A percentile compares a stretch with the other conserved stretches of the same genome.
These are phyloP conservation scores for Crepidodera aurea DNA, from an alignment of 2,888 invertebrate genomes.

Conservation along the genomic window DNA sequence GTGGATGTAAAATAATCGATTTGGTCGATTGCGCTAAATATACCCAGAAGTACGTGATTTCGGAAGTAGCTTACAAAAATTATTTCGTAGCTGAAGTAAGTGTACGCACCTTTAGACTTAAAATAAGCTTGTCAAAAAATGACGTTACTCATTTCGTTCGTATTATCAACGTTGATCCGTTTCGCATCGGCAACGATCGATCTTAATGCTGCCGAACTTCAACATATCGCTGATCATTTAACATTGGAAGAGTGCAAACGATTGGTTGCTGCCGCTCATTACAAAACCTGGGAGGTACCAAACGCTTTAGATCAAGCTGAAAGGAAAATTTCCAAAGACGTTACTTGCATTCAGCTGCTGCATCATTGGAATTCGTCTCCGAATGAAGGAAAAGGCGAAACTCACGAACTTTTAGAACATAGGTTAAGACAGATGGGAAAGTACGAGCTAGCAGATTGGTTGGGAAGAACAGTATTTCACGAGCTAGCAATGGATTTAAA, in stretches of 20 bases:
- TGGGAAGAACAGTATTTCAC: constrained; percentile 67
- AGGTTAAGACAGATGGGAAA: constrained; percentile 68
- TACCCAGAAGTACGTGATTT: constrained; percentile 40
- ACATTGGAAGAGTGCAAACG: constrained; percentile 66
- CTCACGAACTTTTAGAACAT: constrained; percentile 65
- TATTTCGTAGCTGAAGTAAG: constrained; percentile 28
- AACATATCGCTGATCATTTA: constrained; percentile 68
- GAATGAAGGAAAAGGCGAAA: constrained; percentile 66
- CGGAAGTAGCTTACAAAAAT: constrained; percentile 34
- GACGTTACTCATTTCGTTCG: neutral
- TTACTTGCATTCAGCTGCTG: constrained; percentile 66
- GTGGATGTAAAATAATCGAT: constrained; percentile 52
- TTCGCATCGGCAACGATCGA: constrained; percentile 52
- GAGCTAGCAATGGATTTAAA: constrained; percentile 64
- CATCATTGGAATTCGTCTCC: constrained; percentile 66
- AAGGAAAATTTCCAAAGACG: constrained; percentile 62
- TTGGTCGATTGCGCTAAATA: constrained; percentile 49
- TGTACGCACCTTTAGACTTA: no score
- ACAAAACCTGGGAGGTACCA: constrained; percentile 61
- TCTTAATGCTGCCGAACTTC: constrained; percentile 57
- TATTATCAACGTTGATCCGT: neutral
- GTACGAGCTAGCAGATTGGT: constrained; percentile 68
- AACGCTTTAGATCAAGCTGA: constrained; percentile 61
- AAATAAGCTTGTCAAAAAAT: no score
- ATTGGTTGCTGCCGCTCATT: constrained; percentile 68